A percentile compares a stretch with the other conserved stretches of the same genome.
Conservation (phyloP, 2,888 invertebrate genomes). For the Zootermopsis nevadensis region DNA sequence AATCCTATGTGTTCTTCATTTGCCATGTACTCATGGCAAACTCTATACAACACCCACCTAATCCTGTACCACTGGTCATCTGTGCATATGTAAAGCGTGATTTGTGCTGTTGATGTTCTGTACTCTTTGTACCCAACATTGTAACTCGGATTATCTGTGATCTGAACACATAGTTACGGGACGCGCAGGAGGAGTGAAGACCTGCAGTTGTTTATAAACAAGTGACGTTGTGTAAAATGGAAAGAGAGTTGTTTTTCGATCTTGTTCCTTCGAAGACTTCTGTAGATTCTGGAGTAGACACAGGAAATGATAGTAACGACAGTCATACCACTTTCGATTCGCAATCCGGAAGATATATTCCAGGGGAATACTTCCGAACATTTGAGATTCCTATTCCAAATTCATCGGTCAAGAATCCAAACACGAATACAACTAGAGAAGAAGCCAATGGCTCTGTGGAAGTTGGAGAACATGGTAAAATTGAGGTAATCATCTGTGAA, state of each 20-base stretch:
- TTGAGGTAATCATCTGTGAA: neutral
- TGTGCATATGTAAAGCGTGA: too few relatives aligned
- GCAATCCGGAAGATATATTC: constrained; percentile 45
- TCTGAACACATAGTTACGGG: too few relatives aligned
- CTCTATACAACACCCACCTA: too few relatives aligned
- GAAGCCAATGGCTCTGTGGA: neutral
- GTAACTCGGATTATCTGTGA: too few relatives aligned
- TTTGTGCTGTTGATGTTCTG: too few relatives aligned
- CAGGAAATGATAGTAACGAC: constrained; percentile 78
- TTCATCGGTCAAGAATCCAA: neutral
- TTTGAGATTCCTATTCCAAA: neutral
- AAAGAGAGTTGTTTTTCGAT: too few relatives aligned
- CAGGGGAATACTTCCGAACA: constrained; percentile 26
- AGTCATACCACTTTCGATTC: constrained; percentile 58
- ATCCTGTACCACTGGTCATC: too few relatives aligned
- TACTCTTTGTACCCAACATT: too few relatives aligned
- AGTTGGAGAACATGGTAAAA: neutral
- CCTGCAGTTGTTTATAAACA: too few relatives aligned
- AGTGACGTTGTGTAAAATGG: neutral
- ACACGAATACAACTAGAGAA: neutral
- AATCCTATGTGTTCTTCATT: too few relatives aligned
- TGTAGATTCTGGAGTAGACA: constrained; percentile 79
- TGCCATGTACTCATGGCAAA: too few relatives aligned
- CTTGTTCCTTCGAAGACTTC: constrained; percentile 62
- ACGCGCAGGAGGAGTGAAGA: too few relatives aligned